A percentile compares a stretch with the other conserved stretches of the same genome.
Conservation (phyloP, 2,797 vertebrate genomes). For the Phoxinus dragarum region DNA sequence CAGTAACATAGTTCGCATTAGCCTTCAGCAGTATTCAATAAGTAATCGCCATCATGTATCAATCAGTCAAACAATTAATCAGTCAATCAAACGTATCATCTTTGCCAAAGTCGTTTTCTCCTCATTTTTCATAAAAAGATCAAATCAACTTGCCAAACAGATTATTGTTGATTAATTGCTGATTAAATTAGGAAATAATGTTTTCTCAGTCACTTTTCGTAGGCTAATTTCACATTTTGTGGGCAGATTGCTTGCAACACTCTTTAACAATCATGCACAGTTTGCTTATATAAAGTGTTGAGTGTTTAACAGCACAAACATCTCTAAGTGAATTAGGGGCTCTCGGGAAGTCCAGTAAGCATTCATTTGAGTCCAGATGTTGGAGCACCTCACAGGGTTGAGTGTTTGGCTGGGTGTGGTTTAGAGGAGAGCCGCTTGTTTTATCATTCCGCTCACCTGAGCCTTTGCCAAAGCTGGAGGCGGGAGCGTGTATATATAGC, state of each 20-base stretch:
- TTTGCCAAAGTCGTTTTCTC: neutral
- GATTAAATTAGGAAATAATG: neutral
- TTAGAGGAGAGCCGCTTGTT: neutral
- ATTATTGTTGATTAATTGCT: neutral
- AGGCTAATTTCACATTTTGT: neutral
- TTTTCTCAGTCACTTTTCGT: neutral
- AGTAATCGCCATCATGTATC: neutral
- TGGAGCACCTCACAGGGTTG: neutral
- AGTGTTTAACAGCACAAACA: slow-evolving; percentile 11
- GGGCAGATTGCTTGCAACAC: neutral
- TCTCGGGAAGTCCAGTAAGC: neutral
- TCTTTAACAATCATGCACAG: neutral
- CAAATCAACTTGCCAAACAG: neutral
- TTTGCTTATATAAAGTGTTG: slow-evolving; percentile 4
- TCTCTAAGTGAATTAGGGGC: slow-evolving; percentile 8
- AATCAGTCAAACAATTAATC: neutral
- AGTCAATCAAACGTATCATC: neutral
- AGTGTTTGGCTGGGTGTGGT: neutral
- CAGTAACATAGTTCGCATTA: neutral
- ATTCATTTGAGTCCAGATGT: slow-evolving; percentile 11
- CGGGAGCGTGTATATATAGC: slow-evolving; percentile 23
- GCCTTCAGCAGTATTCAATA: neutral
- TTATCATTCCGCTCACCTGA: slow-evolving; percentile 45
- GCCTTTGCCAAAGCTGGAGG: slow-evolving; percentile 28
- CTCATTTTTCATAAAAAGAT: neutral